Evolutionary conservation across 2,797 vertebrate species (phyloP), one percentile per base, ranked within the genome.

Genomic region (Uromys caudimaculatus): DNA sequence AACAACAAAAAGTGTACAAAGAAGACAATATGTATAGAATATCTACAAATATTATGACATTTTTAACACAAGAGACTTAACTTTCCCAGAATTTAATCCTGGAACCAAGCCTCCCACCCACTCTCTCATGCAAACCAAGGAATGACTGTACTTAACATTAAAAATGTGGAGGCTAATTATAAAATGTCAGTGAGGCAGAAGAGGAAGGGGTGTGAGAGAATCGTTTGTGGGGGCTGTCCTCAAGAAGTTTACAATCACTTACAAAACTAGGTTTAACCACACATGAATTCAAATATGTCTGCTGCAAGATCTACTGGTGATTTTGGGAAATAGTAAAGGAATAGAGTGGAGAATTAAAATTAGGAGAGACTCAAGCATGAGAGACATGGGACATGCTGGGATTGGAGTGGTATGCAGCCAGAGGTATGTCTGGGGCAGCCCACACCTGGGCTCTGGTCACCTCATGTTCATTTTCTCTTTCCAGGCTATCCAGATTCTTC

Each of bases 401-500:
- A 50, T 17, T 35, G 35, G 29, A 17, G 47, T 41, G 17, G 13
- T 35, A 2, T 0, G 3, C 13, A 24, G 29, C 5, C 1, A 35
- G 17, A 23, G 38, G 54, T 17, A 1, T 47, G 67, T 23, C 24
- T 38, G 6, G 47, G n/a, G 62, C 47, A 54, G 62, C 24, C 73
- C 16, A 0, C 12, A 41, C 2, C 19, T 1, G 9, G 29, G 29
- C 9, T 5, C 21, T 19, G 21, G 29, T 44, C 50, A 95, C 16
- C 56, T 87, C 47, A n/a, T 11, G 16, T 9, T 21, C 19, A 56
- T 90, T 91, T 41, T 96, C 41, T 95, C 71, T 35, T 69, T 76
- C 60, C 97, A 98, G 97, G 89, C 91, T 50, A 6, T 91, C 38
- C 96, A 98, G 94, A 94, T 97, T 88, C 93, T 98, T 58, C 91